Evolutionary conservation across 2,113 vertebrate genomes (phyloP).

Genomic region (Nothoprocta pentlandii): DNA sequence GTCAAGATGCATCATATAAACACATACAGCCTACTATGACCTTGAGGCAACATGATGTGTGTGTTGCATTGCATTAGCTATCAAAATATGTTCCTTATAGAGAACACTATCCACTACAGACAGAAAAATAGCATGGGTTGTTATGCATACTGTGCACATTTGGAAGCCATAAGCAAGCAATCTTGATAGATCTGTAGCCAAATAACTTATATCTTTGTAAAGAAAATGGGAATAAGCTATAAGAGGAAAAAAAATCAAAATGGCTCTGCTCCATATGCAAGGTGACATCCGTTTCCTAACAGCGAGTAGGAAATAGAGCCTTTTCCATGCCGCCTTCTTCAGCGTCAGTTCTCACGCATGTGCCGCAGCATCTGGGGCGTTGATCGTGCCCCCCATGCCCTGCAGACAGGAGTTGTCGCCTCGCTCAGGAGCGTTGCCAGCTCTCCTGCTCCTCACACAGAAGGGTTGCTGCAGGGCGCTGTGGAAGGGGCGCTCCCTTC

Average conservation of each 20-base stretch:
- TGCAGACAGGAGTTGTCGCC: background rate
- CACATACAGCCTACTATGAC: constrained; percentile 35
- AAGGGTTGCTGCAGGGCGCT: background rate
- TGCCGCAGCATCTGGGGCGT: background rate
- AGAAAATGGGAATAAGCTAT: background rate
- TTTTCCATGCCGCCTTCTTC: background rate
- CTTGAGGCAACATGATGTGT: constrained; percentile 60
- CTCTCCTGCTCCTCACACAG: background rate
- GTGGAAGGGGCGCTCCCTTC: rapidly evolving
- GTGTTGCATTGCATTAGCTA: constrained; percentile 48
- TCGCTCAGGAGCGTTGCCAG: background rate
- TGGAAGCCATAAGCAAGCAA: background rate
- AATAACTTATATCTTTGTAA: background rate
- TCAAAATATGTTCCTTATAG: constrained; percentile 32
- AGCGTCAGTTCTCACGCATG: background rate
- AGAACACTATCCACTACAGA: background rate
- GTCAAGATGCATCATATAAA: constrained; percentile 52
- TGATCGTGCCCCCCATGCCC: rapidly evolving
- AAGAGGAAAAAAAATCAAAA: background rate
- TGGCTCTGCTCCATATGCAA: background rate
- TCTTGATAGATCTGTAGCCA: background rate
- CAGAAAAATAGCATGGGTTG: background rate
- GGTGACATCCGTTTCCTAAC: background rate
- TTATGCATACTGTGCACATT: background rate
- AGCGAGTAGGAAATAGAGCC: background rate